Evolutionary conservation across 1,140 invertebrate species (phyloP).

Genomic region (Drosophila malerkotliana): DNA sequence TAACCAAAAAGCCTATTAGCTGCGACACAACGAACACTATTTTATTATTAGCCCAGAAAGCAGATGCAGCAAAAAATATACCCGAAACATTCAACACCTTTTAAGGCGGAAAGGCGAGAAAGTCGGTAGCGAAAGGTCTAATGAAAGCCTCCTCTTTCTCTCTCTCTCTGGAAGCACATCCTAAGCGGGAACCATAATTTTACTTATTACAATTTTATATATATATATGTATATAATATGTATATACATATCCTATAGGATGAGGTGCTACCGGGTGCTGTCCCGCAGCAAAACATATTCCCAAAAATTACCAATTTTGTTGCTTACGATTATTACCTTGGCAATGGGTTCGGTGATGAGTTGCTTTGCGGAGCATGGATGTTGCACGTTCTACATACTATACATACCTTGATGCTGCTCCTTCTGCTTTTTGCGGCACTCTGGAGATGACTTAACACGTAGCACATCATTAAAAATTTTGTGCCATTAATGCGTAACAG

Average conservation of each 20-base stretch:
- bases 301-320: conserved; percentile 80
- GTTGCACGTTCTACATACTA: conserved; percentile 45
- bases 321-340: conserved; percentile 81
- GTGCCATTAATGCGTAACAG: conserved; percentile 78
- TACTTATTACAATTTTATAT: conserved; percentile 78
- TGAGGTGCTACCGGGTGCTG: background rate
- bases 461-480: conserved; percentile 82
- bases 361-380: conserved; percentile 46
- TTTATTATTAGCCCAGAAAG: conserved; percentile 50
- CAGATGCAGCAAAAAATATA: conserved; percentile 34
- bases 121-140: conserved; percentile 11
- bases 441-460: conserved; percentile 81
- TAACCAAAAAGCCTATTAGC: conserved; percentile 78
- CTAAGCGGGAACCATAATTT: conserved; percentile 64
- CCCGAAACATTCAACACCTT: conserved; percentile 65
- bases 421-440: conserved; percentile 66
- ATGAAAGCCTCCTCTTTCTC: conserved; percentile 38
- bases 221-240: conserved; percentile 9
- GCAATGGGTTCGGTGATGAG: conserved; percentile 51
- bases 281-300: conserved; percentile 66
- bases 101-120: conserved; percentile 35
- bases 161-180: conserved; percentile 8
- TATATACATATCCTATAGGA: conserved; percentile 49
- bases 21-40: conserved; percentile 54
- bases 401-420: background rate